Evolutionary conservation across 2,888 invertebrate genomes (phyloP).

Genomic region (Torymus auratus): DNA sequence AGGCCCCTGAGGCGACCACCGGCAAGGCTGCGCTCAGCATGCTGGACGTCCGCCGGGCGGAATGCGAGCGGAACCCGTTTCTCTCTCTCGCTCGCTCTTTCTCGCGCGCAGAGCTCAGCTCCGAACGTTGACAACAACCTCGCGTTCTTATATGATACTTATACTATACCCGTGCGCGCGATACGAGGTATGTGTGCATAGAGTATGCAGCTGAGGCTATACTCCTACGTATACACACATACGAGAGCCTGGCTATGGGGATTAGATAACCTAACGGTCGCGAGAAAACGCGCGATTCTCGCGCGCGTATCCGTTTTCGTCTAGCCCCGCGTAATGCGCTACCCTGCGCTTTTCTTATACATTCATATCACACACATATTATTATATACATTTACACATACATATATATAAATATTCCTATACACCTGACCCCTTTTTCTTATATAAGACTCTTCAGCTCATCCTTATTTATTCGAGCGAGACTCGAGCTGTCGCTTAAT

Average conservation of each 20-base stretch:
- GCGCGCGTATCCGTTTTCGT: background rate
- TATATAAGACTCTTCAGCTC: too few relatives aligned
- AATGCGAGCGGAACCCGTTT: conserved; percentile 73
- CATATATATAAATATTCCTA: too few relatives aligned
- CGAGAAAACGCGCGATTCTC: background rate
- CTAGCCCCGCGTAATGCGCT: background rate
- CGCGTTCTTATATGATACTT: background rate
- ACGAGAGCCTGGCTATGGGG: background rate
- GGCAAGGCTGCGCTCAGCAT: background rate
- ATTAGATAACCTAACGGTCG: conserved; percentile 33
- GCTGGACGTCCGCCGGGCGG: conserved; percentile 59
- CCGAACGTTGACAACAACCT: conserved; percentile 8
- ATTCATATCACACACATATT: too few relatives aligned
- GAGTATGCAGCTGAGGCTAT: too few relatives aligned
- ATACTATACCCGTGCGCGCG: too few relatives aligned
- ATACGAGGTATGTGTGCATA: too few relatives aligned
- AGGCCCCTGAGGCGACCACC: background rate
- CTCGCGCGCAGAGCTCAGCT: background rate
- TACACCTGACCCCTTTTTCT: too few relatives aligned
- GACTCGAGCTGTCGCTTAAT: too few relatives aligned
- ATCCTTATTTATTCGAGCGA: too few relatives aligned
- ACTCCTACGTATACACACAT: too few relatives aligned
- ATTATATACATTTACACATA: too few relatives aligned
- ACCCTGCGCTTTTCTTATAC: background rate
- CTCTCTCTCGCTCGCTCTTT: conserved; percentile 60